These are phyloP conservation scores for Pterostichus niger DNA, from an alignment of 2,888 invertebrate species.

Conservation along the genomic window DNA sequence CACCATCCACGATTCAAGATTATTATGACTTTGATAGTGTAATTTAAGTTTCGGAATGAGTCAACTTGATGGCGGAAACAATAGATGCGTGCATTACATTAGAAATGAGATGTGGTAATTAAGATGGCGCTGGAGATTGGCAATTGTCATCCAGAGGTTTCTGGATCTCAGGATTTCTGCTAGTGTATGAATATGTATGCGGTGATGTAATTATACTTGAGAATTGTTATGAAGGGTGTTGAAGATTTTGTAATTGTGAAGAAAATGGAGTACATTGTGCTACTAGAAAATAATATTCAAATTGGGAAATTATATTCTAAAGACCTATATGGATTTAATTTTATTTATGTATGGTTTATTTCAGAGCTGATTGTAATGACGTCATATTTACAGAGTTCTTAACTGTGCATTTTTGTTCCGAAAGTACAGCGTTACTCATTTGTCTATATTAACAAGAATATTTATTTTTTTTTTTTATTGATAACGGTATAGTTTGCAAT, in stretches of 20 bases:
- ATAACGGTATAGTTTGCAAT: no score
- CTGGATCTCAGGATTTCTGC: conserved; percentile 25
- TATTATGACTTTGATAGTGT: conserved; percentile 49
- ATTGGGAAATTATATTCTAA: neutral
- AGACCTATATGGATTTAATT: no score
- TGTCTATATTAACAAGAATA: no score
- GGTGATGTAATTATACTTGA: conserved; percentile 29
- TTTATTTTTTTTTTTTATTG: no score
- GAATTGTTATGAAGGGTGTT: conserved; percentile 37
- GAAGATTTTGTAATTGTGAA: conserved; percentile 12
- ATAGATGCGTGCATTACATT: conserved; percentile 60
- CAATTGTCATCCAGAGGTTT: conserved; percentile 54
- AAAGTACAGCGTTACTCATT: no score
- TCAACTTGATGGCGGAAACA: conserved; percentile 55
- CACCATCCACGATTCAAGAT: conserved; percentile 13
- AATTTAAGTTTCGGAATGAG: conserved; percentile 56
- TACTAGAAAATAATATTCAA: conserved; percentile 8
- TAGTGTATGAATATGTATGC: conserved; percentile 49
- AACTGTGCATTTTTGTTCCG: no score
- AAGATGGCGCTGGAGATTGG: conserved; percentile 58
- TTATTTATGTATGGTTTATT: no score
- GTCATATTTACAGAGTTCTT: no score
- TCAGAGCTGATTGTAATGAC: no score
- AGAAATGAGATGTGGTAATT: conserved; percentile 57
- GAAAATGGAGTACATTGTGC: conserved; percentile 7